Evolutionary conservation across 2,888 invertebrate species (phyloP), one percentile per base, ranked within the genome.

Genomic region (Anarsia innoxiella): DNA sequence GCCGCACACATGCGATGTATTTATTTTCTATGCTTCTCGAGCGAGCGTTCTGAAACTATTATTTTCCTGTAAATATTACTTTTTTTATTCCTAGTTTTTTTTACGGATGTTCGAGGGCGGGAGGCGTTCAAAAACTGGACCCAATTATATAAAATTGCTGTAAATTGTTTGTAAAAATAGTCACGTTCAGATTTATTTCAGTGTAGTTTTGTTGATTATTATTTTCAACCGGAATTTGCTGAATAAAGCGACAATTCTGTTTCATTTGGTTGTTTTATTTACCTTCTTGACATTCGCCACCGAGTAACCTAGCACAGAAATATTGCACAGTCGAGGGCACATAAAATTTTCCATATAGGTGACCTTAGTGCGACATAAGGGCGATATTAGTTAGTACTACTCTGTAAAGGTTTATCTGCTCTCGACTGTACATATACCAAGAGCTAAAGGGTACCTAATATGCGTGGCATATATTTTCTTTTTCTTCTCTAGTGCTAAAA

Each of bases 91-190:
- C 57, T 50, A 47, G 52, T 59, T 59, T 48, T 54, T 51, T 52
- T 48, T 39, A 30, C 26, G 44, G 43, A 47, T 53, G 49, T 39
- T 48, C 41, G 31, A 38, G 38, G 40, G 46, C 27, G 36, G 43
- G 47, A 41, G 15, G 15, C 37, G 19, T 31, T 41, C 36, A 40
- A 33, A 10, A 14, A 23, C 29, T 19, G 39, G 38, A 40, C 41
- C 53, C 47, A 51, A 53, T 47, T 54, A 59, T 60, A 59, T 4
- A 58, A 63, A 68, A 67, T 65, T 61, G 75, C 80, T 80, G 79
- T 82, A 80, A 77, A 77, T 80, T 80, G 77, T 77, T 78, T 80
- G 78, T 82, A 80, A 75, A 74, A 76, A 75, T 77, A 83, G 83
- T 79, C 76, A 75, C 69, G 74, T 76, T 80, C 79, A 70, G 71